A percentile compares a stretch with the other conserved stretches of the same genome.
Evolutionary conservation across 2,797 vertebrate genomes (phyloP).

Genomic region (Sarcoramphus papa): DNA sequence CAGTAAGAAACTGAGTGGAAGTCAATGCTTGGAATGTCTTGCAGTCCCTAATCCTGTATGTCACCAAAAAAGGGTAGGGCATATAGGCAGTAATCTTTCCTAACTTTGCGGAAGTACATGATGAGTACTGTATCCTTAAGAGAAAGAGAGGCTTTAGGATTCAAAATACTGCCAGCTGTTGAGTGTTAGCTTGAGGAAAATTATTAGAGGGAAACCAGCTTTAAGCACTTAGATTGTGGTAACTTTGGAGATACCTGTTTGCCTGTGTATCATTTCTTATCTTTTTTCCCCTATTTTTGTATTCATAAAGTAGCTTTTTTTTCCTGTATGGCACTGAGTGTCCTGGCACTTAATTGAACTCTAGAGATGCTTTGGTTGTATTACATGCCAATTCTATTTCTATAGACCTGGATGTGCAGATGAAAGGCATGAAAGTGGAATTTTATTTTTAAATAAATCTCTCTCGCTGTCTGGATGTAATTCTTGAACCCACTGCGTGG

Average conservation of each 20-base stretch:
- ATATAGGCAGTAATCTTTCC: background rate
- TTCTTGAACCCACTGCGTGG: background rate
- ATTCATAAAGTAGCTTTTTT: background rate
- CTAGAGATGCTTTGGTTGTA: background rate
- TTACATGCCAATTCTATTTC: background rate
- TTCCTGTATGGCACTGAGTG: background rate
- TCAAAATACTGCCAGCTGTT: background rate
- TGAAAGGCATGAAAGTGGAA: background rate
- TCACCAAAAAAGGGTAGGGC: rapidly evolving
- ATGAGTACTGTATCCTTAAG: background rate
- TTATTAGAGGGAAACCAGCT: background rate
- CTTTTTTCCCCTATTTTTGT: background rate
- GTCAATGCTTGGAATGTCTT: background rate
- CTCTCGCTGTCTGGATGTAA: background rate
- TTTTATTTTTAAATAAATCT: background rate
- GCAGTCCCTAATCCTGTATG: background rate
- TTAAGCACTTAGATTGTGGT: background rate
- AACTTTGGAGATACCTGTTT: background rate
- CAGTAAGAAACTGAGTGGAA: background rate
- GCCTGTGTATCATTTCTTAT: background rate
- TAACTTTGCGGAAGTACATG: background rate
- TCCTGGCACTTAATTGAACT: background rate
- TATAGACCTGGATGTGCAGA: background rate
- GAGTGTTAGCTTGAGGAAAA: background rate
- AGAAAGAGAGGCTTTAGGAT: background rate